A percentile compares a stretch with the other conserved stretches of the same genome.
Evolutionary conservation across 1,140 invertebrate species (phyloP).

Genomic region (Dysdera silvatica): DNA sequence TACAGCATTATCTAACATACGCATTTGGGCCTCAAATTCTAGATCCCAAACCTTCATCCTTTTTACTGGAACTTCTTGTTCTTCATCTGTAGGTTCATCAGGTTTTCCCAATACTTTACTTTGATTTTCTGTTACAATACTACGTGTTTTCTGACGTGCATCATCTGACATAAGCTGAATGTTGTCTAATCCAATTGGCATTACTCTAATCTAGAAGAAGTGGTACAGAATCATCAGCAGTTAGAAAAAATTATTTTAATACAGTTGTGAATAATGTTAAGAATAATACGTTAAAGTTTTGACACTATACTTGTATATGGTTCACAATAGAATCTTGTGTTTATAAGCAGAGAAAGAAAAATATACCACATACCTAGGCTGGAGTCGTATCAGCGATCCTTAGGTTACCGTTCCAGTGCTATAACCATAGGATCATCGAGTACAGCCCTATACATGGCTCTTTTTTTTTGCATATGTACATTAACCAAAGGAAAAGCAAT

Average conservation of each 20-base stretch:
- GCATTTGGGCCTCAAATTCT: constrained; percentile 96
- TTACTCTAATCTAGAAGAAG: constrained; percentile 41
- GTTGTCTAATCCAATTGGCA: constrained; percentile 77
- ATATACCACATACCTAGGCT: no score
- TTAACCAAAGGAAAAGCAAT: no score
- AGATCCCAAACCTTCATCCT: constrained; percentile 83
- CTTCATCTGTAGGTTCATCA: constrained; percentile 1
- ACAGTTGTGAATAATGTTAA: neutral
- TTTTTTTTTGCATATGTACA: no score
- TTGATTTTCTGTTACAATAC: constrained; percentile 38
- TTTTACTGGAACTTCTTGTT: constrained; percentile 11
- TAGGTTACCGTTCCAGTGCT: no score
- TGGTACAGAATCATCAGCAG: neutral
- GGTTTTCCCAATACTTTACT: constrained; percentile 1
- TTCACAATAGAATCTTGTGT: no score
- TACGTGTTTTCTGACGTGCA: constrained; percentile 36
- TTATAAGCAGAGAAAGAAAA: no score
- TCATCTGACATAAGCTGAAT: constrained; percentile 57
- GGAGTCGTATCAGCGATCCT: no score
- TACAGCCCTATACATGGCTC: no score
- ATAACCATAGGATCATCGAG: no score
- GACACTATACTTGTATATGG: no score
- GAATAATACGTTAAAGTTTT: neutral
- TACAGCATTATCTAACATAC: constrained; percentile 78
- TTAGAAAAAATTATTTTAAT: neutral